These are phyloP conservation scores for Peromyscus eremicus DNA, from an alignment of 2,797 vertebrate species.

Conservation along the genomic window DNA sequence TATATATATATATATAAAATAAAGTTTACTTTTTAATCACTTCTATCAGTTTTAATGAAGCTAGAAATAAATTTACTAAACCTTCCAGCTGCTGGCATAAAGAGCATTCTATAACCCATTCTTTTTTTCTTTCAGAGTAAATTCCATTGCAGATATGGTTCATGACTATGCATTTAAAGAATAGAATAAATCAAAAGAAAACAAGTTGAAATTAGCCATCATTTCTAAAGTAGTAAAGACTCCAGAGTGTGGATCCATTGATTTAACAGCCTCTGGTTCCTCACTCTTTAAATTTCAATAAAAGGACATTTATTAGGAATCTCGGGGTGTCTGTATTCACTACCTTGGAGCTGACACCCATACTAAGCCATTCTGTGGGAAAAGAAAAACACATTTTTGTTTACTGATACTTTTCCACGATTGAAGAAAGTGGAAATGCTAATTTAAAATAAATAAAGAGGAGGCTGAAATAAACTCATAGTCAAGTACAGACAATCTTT, in stretches of 20 bases:
- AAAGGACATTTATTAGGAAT: background rate
- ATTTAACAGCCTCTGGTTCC: background rate
- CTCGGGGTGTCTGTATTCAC: background rate
- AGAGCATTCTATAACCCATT: background rate
- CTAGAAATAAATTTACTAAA: background rate
- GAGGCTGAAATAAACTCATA: constrained; percentile 14
- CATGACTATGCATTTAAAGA: background rate
- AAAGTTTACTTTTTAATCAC: background rate
- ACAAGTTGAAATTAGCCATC: background rate
- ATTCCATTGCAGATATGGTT: background rate
- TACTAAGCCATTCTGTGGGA: constrained; percentile 22
- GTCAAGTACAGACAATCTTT: background rate
- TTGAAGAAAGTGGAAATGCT: background rate
- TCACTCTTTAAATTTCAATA: background rate
- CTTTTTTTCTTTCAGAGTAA: background rate
- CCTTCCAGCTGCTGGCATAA: background rate
- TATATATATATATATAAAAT: background rate
- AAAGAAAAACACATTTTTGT: constrained; percentile 57
- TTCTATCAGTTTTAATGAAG: background rate
- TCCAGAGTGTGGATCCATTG: background rate
- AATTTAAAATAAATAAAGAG: constrained; percentile 66
- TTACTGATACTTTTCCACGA: constrained; percentile 18
- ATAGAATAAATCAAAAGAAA: background rate
- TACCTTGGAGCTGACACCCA: background rate
- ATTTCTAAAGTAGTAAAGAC: background rate